Conservation (phyloP, 2,888 invertebrate genomes). For the Xestia rhomboidea region DNA sequence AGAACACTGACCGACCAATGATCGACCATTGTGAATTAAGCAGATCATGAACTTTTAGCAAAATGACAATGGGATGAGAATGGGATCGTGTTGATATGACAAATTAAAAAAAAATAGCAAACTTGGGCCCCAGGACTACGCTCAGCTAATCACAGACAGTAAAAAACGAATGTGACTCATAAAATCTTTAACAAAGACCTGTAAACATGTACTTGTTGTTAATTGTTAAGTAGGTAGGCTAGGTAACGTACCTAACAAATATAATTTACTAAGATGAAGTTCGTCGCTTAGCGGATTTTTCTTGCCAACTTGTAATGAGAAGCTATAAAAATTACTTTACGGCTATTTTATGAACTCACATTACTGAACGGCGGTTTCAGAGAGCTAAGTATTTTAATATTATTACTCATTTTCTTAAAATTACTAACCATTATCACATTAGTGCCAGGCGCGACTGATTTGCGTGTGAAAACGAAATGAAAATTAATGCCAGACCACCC, state of each 20-base stretch:
- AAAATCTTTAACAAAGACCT: neutral
- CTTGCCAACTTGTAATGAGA: conserved; percentile 27
- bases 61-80: too few relatives aligned
- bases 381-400: conserved; percentile 30
- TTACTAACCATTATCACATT: conserved; percentile 25
- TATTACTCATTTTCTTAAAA: conserved; percentile 39
- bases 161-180: neutral
- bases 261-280: conserved; percentile 9
- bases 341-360: conserved; percentile 30
- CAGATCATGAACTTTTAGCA: too few relatives aligned
- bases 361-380: conserved; percentile 12
- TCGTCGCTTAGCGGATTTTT: conserved; percentile 3
- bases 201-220: neutral
- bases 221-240: neutral
- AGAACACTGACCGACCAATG: too few relatives aligned
- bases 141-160: neutral
- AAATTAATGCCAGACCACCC: conserved; percentile 47
- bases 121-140: neutral
- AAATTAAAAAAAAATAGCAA: too few relatives aligned
- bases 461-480: conserved; percentile 35
- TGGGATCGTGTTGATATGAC: too few relatives aligned
- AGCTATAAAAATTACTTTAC: conserved; percentile 32
- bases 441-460: conserved; percentile 19
- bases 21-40: too few relatives aligned
- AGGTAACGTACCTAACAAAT: neutral